These are phyloP conservation scores for Megamerina dolium DNA, from an alignment of 2,888 invertebrate genomes.

Conservation along the genomic window DNA sequence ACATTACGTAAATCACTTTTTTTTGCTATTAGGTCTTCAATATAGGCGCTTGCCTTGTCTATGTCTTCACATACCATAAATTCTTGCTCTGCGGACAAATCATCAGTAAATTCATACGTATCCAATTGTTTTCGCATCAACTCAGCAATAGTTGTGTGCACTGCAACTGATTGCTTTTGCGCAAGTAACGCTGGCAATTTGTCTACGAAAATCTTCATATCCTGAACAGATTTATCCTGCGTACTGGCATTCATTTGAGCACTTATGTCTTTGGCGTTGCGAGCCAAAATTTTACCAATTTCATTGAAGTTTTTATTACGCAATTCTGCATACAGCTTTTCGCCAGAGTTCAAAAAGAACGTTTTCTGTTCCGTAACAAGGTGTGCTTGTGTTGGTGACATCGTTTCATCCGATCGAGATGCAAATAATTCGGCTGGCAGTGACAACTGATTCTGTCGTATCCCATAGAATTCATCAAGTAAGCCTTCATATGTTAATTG, in stretches of 20 bases:
- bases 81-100: slow-evolving; percentile 82
- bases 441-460: slow-evolving; percentile 72
- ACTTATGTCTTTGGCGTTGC: slow-evolving; percentile 80
- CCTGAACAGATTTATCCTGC: slow-evolving; percentile 83
- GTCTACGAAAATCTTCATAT: slow-evolving; percentile 89
- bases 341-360: slow-evolving; percentile 81
- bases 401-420: slow-evolving; percentile 53
- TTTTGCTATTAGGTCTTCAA: slow-evolving; percentile 88
- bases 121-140: slow-evolving; percentile 81
- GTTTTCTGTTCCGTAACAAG: slow-evolving; percentile 59
- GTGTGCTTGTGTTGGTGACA: slow-evolving; percentile 18
- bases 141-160: slow-evolving; percentile 90
- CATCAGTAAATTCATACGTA: slow-evolving; percentile 69
- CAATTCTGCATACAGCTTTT: slow-evolving; percentile 82
- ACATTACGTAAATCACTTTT: slow-evolving; percentile 76
- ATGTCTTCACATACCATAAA: slow-evolving; percentile 86
- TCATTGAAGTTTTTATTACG: slow-evolving; percentile 91
- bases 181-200: slow-evolving; percentile 81
- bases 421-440: slow-evolving; percentile 83
- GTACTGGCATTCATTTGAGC: slow-evolving; percentile 79
- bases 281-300: slow-evolving; percentile 76
- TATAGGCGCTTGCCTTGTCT: slow-evolving; percentile 79
- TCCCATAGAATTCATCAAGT: slow-evolving; percentile 90
- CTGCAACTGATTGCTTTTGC: slow-evolving; percentile 77
- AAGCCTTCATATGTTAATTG: slow-evolving; percentile 97